phyloP scores from a whole-genome alignment of 2,113 vertebrate genomes.

The Ctenodactylus gundi region DNA sequence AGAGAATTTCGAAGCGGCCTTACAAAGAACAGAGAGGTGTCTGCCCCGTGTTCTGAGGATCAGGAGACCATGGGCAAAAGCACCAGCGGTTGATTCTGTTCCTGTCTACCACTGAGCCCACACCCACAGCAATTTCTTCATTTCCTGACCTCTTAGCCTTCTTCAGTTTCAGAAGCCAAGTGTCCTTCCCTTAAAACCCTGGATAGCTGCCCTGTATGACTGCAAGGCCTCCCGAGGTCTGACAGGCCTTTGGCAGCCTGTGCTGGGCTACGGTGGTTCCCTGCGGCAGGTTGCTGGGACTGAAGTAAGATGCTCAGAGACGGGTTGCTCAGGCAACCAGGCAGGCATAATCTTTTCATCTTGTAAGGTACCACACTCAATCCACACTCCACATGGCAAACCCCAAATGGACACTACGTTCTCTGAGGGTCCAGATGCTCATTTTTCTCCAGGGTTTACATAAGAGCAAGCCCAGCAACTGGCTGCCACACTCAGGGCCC shows the following conservation, averaged over 20 bases:
- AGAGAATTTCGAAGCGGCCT: neutral
- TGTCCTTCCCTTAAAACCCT: neutral
- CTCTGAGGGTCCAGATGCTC: neutral
- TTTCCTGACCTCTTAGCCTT: neutral
- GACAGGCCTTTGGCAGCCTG: neutral
- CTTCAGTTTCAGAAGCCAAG: neutral
- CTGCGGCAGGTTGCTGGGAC: neutral
- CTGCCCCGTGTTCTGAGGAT: neutral
- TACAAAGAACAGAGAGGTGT: neutral
- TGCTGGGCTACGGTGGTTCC: neutral
- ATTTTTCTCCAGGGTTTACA: neutral
- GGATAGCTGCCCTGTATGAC: neutral
- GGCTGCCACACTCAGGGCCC: neutral
- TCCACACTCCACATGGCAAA: neutral
- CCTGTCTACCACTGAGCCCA: neutral
- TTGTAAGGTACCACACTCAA: neutral
- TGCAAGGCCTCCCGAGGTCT: neutral
- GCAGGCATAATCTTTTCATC: neutral
- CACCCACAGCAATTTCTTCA: neutral
- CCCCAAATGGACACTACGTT: neutral
- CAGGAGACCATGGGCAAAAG: neutral
- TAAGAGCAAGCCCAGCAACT: neutral
- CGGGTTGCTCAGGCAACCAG: neutral
- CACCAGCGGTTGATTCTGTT: neutral
- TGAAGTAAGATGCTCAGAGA: constrained; percentile 14